A percentile compares a stretch with the other conserved stretches of the same genome.
Conservation (phyloP, 37 sponge, comb jelly and placozoan species). For the Diacarnus erythraeanus region DNA sequence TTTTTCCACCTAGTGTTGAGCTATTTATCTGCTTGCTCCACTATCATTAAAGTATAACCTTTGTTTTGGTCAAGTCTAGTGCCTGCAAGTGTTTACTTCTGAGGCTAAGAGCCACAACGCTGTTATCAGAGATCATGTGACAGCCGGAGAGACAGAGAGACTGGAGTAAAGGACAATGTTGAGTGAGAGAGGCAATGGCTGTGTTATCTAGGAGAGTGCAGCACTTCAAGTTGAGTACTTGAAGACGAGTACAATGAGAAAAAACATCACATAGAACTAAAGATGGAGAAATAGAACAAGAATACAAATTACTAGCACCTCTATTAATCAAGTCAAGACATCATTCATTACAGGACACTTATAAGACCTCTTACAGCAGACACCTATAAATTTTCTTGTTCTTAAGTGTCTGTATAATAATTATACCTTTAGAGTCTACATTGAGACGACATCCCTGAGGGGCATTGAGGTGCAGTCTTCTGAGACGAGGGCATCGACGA, state of each 20-base stretch:
- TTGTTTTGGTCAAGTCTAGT: conserved; percentile 39
- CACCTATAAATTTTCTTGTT: too few species aligned
- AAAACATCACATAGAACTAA: conserved; percentile 29
- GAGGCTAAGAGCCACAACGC: conserved; percentile 12
- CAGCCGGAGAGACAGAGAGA: conserved; percentile 56
- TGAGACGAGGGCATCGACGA: conserved; percentile 35
- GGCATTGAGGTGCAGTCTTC: conserved; percentile 26
- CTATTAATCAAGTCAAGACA: neutral
- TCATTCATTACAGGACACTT: too few species aligned
- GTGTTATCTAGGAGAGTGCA: conserved; percentile 48
- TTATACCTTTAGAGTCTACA: conserved; percentile 22
- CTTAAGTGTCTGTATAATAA: neutral
- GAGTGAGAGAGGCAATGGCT: conserved; percentile 21
- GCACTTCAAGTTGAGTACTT: conserved; percentile 29
- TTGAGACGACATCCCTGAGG: conserved; percentile 20
- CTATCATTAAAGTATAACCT: conserved; percentile 14
- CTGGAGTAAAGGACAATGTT: conserved; percentile 20
- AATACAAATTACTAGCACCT: too few species aligned
- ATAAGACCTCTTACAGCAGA: too few species aligned
- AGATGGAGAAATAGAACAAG: neutral
- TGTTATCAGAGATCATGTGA: conserved; percentile 38
- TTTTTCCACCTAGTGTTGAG: too few species aligned
- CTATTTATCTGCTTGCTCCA: too few species aligned
- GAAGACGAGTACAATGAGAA: conserved; percentile 32
- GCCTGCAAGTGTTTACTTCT: conserved; percentile 30